Conservation (phyloP, 2,797 vertebrate genomes). For the Discoglossus pictus region DNA sequence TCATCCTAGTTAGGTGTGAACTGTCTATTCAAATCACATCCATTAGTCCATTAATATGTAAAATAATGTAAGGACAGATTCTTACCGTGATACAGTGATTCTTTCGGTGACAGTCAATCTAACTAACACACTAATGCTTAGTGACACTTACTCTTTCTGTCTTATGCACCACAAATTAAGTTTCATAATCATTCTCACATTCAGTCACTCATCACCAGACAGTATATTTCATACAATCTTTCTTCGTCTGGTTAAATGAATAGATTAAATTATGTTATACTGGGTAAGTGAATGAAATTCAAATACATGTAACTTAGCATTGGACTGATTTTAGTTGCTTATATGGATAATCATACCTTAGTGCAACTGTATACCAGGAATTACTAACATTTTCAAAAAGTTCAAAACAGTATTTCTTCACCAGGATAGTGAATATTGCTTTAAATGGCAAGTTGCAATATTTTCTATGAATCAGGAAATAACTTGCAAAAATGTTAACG, state of each 20-base stretch:
- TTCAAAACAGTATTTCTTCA: too few species aligned
- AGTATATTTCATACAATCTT: slow-evolving; percentile 1
- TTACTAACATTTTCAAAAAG: too few species aligned
- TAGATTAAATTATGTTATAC: not conserved
- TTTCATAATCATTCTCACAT: slow-evolving; percentile 6
- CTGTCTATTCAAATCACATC: slow-evolving; percentile 34
- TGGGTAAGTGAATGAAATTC: not conserved
- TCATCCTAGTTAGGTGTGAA: slow-evolving; percentile 22
- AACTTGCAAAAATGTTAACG: too few species aligned
- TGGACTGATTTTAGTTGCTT: too few species aligned
- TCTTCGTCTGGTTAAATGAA: too few species aligned
- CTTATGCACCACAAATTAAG: slow-evolving; percentile 21
- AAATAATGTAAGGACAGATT: slow-evolving; percentile 27
- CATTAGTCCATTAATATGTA: slow-evolving; percentile 26
- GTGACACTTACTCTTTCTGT: slow-evolving; percentile 17
- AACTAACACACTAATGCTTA: slow-evolving; percentile 22
- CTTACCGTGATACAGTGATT: slow-evolving; percentile 6
- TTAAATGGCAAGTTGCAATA: too few species aligned
- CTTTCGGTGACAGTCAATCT: slow-evolving; percentile 31
- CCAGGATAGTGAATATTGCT: too few species aligned
- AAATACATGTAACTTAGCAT: not conserved
- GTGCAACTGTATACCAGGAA: too few species aligned
- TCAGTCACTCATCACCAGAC: slow-evolving; percentile 3
- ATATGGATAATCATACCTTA: too few species aligned
- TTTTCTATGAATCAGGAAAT: too few species aligned